Evolutionary conservation across 2,797 vertebrate species (phyloP).

Genomic region (Melopsittacus undulatus): DNA sequence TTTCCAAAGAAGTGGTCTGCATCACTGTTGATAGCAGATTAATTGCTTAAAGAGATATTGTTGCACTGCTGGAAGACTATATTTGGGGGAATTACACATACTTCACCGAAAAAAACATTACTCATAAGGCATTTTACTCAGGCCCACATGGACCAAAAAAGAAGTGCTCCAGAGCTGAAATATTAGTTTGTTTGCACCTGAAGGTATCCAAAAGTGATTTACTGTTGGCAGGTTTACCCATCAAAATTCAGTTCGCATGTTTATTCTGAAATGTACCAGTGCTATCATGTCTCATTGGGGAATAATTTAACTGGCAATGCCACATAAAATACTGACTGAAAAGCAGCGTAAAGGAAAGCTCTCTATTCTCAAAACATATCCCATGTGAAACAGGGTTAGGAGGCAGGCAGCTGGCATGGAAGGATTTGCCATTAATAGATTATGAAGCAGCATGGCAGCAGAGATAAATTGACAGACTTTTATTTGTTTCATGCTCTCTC

Average conservation of each 20-base stretch:
- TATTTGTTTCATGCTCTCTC: not conserved
- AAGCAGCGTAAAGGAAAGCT: not conserved
- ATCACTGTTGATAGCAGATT: conserved; percentile 6
- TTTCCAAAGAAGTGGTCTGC: conserved; percentile 1
- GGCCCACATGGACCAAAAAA: not conserved
- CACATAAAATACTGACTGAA: conserved; percentile 3
- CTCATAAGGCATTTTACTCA: not conserved
- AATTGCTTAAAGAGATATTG: conserved; percentile 36
- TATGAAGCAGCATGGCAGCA: not conserved
- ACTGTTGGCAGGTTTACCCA: conserved; percentile 34
- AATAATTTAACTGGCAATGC: not conserved
- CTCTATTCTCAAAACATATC: not conserved
- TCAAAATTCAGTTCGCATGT: not conserved
- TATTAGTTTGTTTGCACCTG: conserved; percentile 5
- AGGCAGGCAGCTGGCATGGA: not conserved
- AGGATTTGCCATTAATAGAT: not conserved
- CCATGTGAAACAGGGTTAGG: not conserved
- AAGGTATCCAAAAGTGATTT: conserved; percentile 27
- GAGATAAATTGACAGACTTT: not conserved
- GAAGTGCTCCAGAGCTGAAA: not conserved
- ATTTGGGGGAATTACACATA: not conserved
- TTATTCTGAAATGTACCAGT: not conserved
- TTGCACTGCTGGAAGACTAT: not conserved
- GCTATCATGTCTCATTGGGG: not conserved
- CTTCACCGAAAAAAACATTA: conserved; percentile 4